Percentiles rank a stretch among this genome's conserved stretches.
Evolutionary conservation across 1,140 invertebrate species (phyloP).

Genomic region (Pseudachorutes palmiensis): DNA sequence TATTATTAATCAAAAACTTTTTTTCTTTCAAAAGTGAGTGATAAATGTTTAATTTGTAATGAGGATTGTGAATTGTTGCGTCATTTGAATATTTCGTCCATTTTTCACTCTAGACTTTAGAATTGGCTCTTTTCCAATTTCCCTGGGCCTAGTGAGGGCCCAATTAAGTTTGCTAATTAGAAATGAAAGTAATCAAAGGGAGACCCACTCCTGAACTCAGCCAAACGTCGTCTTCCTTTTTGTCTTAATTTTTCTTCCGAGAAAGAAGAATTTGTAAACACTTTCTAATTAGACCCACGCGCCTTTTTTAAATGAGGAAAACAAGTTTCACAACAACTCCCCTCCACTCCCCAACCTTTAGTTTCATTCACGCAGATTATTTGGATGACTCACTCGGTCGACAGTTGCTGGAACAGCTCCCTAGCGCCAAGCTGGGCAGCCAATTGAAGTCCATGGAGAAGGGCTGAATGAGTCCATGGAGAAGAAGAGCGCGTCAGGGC

Average conservation of each 20-base stretch:
- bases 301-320: neutral
- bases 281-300: neutral
- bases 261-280: neutral
- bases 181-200: neutral
- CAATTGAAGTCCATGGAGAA: constrained; percentile 21
- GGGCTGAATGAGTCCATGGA: constrained; percentile 3
- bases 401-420: constrained; percentile 28
- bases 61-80: neutral
- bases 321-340: neutral
- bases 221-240: neutral
- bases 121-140: neutral
- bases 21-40: neutral
- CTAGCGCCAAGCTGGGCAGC: constrained; percentile 24
- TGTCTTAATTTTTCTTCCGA: neutral
- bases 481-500: constrained; percentile 22
- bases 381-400: constrained; percentile 19
- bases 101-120: neutral
- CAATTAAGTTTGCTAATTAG: neutral
- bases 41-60: neutral
- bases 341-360: neutral
- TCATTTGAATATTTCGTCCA: neutral
- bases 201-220: neutral
- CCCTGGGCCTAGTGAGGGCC: neutral
- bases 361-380: neutral
- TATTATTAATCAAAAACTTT: neutral